Evolutionary conservation across 2,113 vertebrate species (phyloP), one percentile per base, ranked within the genome.

Genomic region (Rallus limicola): DNA sequence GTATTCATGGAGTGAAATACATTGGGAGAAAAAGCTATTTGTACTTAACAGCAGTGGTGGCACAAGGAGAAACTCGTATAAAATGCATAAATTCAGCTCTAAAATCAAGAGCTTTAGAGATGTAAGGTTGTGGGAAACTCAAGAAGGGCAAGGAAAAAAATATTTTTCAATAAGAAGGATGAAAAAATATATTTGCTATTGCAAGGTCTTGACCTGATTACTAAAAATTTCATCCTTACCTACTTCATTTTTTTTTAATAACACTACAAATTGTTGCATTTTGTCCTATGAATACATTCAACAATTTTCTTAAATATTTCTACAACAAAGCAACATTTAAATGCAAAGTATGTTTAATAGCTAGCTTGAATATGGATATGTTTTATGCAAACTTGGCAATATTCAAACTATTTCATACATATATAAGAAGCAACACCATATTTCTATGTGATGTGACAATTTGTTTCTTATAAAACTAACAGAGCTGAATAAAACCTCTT

Each of bases 11-110:
- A 7, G 14, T 53, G 17, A 88, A 76, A 76, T 1, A 13, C 4
- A 31, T 2, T 8, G 2, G 2, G 2, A 3, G 4, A 0, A 13
- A 46, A 75, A 85, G 5, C 1, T 59, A 19, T 46, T 68, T 83
- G 14, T 80, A 59, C 23, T 56, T 34, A 42, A 50, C 28, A 9
- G 48, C 13, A 46, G 20, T 48, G 33, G 6, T 65, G 9, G 9
- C 14, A 64, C 36, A 72, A 48, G 7, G 4, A 76, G 17, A 62
- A 90, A 56, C 8, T 38, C 4, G 9, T 34, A 58, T 29, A 92
- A 59, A 91, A 85, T 24, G 8, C 13, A 18, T 64, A 67, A 50
- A 15, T 75, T 82, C 28, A 63, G 5, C 36, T 67, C 67, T 67
- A 4, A 71, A 92, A 72, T 76, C 68, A 50, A 3, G 18, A 75